Evolutionary conservation across 2,113 vertebrate species (phyloP), one percentile per base, ranked within the genome.

Genomic region (Cnemophilus loriae): DNA sequence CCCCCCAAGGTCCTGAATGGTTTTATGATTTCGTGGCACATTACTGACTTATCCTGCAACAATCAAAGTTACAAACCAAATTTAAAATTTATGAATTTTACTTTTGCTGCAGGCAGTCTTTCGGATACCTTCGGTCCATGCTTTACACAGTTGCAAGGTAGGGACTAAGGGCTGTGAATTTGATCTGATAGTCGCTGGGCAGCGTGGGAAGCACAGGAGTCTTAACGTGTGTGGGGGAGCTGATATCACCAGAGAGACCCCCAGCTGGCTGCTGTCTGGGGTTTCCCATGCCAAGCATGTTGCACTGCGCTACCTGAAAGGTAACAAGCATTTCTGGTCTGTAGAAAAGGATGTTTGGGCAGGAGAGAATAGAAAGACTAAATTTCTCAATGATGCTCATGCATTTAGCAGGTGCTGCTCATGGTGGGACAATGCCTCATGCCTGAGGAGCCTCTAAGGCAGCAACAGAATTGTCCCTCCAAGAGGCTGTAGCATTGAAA

Each of bases 201-300:
- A 80, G 41, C 1, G 1, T 0, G 11, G 68, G 77, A 68, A 64
- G 33, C 49, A 61, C 79, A 71, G 44, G 53, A 88, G 37, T 35
- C 32, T 19, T 37, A 1, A 16, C 10, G 27, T 23, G 22, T 32
- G 50, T 42, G n/a, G 41, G 42, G 79, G 49, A 68, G 41, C 35
- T 3, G 7, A 17, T 21, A 24, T 44, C 86, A 88, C 56, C 42
- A 46, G 60, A 50, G 49, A 37, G 3, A 84, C 50, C n/a, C 1
- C 5, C 37, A 49, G 50, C 53, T 35, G 1, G 0, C 42, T n/a
- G 71, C 8, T 1, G 2, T 6, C 46, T 18, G 85, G 57, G 47
- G 21, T 57, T 93, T 64, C 71, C 93, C 47, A 4, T 3, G 42
- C n/a, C 52, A 20, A n/a, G 32, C 22, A 3, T 2, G 6, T 20